Evolutionary conservation across 2,888 invertebrate species (phyloP).

Genomic region (Meloe dianella): DNA sequence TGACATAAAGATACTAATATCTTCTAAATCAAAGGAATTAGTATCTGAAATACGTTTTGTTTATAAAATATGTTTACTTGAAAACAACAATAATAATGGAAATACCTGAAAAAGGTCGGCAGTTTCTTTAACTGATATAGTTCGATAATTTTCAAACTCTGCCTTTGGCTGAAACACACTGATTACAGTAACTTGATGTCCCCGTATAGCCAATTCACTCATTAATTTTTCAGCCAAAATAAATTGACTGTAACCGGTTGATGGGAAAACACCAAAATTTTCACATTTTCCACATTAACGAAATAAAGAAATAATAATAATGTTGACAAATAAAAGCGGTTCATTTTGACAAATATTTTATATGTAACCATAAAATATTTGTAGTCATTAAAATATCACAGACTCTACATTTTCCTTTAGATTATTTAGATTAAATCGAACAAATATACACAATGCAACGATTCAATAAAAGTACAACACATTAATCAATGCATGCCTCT

Average conservation of each 20-base stretch:
- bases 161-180: constrained; percentile 46
- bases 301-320: constrained; percentile 5
- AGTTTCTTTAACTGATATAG: constrained; percentile 43
- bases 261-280: constrained; percentile 46
- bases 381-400: no score
- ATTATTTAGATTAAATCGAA: no score
- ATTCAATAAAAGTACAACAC: no score
- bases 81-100: neutral
- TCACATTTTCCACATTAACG: constrained; percentile 25
- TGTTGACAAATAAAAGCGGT: neutral
- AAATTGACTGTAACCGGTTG: constrained; percentile 42
- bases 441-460: no score
- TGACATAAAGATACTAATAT: constrained; percentile 9
- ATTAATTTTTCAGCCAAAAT: constrained; percentile 39
- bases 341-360: neutral
- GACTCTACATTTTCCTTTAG: no score
- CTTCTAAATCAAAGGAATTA: constrained; percentile 20
- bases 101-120: constrained; percentile 11
- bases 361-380: no score
- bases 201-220: constrained; percentile 47
- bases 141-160: constrained; percentile 53
- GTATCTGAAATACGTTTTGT: constrained; percentile 20
- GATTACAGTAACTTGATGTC: constrained; percentile 57
- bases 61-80: constrained; percentile 14
- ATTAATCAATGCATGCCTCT: no score